Percentiles rank a stretch among this genome's conserved stretches.
Conservation (phyloP, 2,113 vertebrate genomes). For the Tychaedon coryphoeus region DNA sequence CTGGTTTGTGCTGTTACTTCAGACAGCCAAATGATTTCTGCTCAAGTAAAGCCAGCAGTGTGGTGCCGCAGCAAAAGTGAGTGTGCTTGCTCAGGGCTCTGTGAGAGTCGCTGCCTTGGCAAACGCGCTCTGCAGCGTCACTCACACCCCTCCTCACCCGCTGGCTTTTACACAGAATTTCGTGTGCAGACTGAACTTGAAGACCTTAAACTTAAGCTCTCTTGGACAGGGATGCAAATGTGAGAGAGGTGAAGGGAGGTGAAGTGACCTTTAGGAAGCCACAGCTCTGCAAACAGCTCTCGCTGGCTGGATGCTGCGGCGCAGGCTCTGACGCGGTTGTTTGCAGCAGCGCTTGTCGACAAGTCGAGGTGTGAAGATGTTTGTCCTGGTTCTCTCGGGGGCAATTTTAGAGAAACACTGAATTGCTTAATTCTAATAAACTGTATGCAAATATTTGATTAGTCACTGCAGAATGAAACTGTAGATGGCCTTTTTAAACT, state of each 20-base stretch:
- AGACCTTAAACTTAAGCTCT: not conserved
- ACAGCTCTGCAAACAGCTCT: not conserved
- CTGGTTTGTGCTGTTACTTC: not conserved
- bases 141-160: not conserved
- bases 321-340: not conserved
- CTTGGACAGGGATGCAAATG: not conserved
- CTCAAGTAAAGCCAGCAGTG: not conserved
- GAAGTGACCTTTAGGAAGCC: not conserved
- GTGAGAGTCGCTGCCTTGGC: not conserved
- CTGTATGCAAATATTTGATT: not conserved
- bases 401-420: not conserved
- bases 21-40: not conserved
- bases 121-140: not conserved
- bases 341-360: not conserved
- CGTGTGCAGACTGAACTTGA: not conserved
- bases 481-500: not conserved
- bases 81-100: not conserved
- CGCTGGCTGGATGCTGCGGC: fast-evolving
- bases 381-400: not conserved
- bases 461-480: not conserved
- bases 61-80: not conserved
- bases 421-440: not conserved
- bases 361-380: not conserved
- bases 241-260: not conserved
- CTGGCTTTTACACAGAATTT: not conserved